Evolutionary conservation across 2,888 invertebrate genomes (phyloP).

Genomic region (Heliconius ethilla): DNA sequence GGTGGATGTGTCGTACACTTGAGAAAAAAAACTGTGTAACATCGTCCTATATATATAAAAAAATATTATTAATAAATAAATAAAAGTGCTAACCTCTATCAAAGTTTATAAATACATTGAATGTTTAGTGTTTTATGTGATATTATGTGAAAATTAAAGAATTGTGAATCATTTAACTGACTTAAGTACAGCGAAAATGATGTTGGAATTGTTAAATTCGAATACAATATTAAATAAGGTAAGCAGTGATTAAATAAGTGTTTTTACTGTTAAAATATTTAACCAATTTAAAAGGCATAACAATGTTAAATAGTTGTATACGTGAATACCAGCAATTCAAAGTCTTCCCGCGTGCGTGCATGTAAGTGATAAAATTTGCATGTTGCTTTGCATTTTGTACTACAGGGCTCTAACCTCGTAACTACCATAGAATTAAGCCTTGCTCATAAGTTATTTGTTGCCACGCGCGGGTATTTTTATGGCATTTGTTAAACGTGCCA

Average conservation of each 20-base stretch:
- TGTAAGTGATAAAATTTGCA: conserved; percentile 43
- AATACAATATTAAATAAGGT: conserved; percentile 68
- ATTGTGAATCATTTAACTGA: conserved; percentile 65
- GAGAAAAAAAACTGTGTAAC: conserved; percentile 56
- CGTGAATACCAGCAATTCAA: conserved; percentile 33
- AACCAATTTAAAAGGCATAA: neutral
- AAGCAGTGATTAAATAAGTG: conserved; percentile 46
- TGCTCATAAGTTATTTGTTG: conserved; percentile 30
- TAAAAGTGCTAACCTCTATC: conserved; percentile 44
- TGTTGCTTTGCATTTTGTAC: conserved; percentile 44
- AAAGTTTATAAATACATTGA: conserved; percentile 28
- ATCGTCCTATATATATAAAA: conserved; percentile 56
- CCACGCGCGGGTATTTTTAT: conserved; percentile 14
- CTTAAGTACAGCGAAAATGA: conserved; percentile 66
- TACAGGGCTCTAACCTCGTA: conserved; percentile 34
- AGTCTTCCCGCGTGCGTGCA: conserved; percentile 38
- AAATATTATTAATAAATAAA: conserved; percentile 54
- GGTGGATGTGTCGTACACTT: conserved; percentile 54
- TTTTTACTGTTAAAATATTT: conserved; percentile 4
- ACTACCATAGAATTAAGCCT: conserved; percentile 33
- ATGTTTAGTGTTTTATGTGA: conserved; percentile 52
- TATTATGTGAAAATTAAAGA: conserved; percentile 60
- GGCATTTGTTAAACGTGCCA: neutral
- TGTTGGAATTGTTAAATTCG: conserved; percentile 62
- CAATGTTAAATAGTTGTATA: conserved; percentile 23